Percentiles rank a stretch among this genome's conserved stretches.
phyloP scores from a whole-genome alignment of 2,113 vertebrate genomes.

The Xiphorhynchus elegans region DNA sequence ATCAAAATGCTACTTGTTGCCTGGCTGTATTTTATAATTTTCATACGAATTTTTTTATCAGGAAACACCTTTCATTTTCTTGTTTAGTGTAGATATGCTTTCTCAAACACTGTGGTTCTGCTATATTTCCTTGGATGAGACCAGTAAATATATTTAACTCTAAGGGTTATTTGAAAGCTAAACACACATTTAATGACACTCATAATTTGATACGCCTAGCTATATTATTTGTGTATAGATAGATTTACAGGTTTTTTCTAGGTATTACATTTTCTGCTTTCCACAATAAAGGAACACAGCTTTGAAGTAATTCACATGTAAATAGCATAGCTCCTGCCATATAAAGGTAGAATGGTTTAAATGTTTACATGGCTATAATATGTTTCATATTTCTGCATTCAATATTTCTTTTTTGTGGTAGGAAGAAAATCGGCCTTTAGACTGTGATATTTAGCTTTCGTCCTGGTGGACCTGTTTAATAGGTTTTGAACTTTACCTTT shows the following conservation, averaged over 20 bases:
- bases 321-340: not conserved
- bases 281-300: not conserved
- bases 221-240: not conserved
- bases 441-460: not conserved
- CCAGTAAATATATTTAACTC: not conserved
- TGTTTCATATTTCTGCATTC: not conserved
- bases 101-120: not conserved
- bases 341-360: not conserved
- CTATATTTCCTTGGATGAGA: not conserved
- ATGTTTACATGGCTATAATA: not conserved
- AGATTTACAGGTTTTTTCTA: not conserved
- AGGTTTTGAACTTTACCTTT: conserved; percentile 3
- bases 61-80: not conserved
- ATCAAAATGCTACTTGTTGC: not conserved
- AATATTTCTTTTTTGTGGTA: not conserved
- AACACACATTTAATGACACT: not conserved
- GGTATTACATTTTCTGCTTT: not conserved
- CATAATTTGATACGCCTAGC: not conserved
- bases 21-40: not conserved
- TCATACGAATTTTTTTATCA: not conserved
- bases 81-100: not conserved
- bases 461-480: not conserved
- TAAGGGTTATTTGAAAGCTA: not conserved
- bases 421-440: not conserved
- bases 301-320: not conserved